Percentiles rank a stretch among this genome's conserved stretches.
These are phyloP conservation scores for Catagonus wagneri DNA, from an alignment of 2,113 vertebrate genomes.

Conservation along the genomic window DNA sequence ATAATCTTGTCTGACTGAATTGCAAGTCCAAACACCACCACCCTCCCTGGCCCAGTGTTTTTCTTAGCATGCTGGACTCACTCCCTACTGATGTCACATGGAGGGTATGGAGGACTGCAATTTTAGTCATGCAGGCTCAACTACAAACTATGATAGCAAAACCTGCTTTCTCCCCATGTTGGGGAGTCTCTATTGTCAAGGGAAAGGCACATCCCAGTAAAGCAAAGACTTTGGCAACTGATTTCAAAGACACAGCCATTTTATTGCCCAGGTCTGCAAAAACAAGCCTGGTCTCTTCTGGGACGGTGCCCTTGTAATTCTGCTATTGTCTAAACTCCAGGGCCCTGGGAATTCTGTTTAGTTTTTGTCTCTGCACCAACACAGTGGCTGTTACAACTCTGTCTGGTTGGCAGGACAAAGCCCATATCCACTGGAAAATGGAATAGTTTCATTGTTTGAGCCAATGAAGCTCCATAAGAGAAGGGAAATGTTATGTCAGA, in stretches of 20 bases:
- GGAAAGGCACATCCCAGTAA: slow-evolving; percentile 73
- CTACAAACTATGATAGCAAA: background rate
- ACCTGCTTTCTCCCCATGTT: background rate
- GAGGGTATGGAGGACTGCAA: background rate
- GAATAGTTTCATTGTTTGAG: slow-evolving; percentile 19
- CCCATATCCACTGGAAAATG: background rate
- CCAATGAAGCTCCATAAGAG: background rate
- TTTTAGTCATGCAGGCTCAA: background rate
- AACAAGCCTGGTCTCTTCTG: slow-evolving; percentile 77
- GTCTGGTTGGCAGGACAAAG: slow-evolving; percentile 58
- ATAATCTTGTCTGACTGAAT: slow-evolving; percentile 48
- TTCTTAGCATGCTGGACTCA: background rate
- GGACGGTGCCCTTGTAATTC: slow-evolving; percentile 77
- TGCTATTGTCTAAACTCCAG: slow-evolving; percentile 81
- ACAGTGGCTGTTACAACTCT: slow-evolving; percentile 64
- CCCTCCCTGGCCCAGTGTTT: background rate
- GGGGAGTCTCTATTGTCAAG: slow-evolving; percentile 49
- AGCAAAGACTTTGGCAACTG: slow-evolving; percentile 76
- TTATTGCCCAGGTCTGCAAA: slow-evolving; percentile 81
- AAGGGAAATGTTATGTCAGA: slow-evolving; percentile 31
- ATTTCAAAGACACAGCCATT: slow-evolving; percentile 66
- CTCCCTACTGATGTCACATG: background rate
- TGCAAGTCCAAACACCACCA: slow-evolving; percentile 51
- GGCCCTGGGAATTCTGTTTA: slow-evolving; percentile 78
- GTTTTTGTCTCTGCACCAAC: slow-evolving; percentile 72